phyloP scores from a whole-genome alignment of 2,113 vertebrate species.

The Ctenodactylus gundi region DNA sequence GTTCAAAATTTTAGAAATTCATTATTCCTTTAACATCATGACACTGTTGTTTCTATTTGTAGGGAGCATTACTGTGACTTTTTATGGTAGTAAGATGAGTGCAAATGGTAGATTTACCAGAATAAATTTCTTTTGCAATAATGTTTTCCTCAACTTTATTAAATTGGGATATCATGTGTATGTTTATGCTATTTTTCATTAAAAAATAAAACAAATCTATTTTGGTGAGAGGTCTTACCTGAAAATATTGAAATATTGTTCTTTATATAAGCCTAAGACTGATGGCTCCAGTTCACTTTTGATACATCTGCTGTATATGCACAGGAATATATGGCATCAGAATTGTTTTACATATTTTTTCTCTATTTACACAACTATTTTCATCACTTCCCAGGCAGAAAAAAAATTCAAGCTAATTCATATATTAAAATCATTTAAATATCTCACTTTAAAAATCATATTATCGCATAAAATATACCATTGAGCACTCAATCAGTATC shows the following conservation, averaged over 20 bases:
- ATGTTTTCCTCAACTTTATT: background rate
- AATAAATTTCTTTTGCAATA: background rate
- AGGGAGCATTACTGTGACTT: background rate
- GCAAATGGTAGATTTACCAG: background rate
- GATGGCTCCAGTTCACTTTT: background rate
- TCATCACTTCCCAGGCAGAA: background rate
- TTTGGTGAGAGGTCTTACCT: no score
- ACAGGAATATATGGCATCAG: background rate
- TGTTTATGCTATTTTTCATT: no score
- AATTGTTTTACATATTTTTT: constrained; percentile 7
- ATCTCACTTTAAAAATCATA: background rate
- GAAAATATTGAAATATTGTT: no score
- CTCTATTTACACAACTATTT: background rate
- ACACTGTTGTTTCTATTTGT: background rate
- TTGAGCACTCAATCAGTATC: background rate
- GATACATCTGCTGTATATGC: background rate
- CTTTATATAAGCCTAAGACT: no score
- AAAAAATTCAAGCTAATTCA: background rate
- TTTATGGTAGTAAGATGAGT: background rate
- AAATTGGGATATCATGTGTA: background rate
- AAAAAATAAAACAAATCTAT: no score
- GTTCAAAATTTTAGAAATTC: background rate
- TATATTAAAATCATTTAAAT: background rate
- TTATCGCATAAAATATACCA: background rate
- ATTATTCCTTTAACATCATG: background rate